These are phyloP conservation scores for Chrysolina oricalcia DNA, from an alignment of 2,888 invertebrate species.

Conservation along the genomic window DNA sequence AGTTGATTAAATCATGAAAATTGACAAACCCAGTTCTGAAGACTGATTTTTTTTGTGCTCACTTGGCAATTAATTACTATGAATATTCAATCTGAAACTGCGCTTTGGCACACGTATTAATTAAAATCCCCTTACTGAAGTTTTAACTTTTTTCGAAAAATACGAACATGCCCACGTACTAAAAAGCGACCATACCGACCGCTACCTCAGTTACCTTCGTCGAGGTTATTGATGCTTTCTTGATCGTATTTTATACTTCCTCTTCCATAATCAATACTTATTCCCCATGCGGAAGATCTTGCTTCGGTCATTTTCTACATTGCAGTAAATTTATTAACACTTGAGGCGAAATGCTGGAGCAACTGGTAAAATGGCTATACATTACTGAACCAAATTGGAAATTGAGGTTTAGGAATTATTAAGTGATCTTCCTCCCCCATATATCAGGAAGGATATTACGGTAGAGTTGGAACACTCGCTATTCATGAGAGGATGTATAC, in stretches of 20 bases:
- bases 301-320: constrained; percentile 43
- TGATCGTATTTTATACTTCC: constrained; percentile 58
- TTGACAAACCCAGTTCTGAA: no score
- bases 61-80: no score
- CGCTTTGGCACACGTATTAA: no score
- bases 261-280: constrained; percentile 54
- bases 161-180: neutral
- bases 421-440: constrained; percentile 32
- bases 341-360: constrained; percentile 41
- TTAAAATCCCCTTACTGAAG: no score
- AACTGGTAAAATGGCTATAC: constrained; percentile 48
- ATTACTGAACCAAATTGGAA: constrained; percentile 48
- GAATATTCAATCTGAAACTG: no score
- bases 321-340: constrained; percentile 49
- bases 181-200: constrained; percentile 57
- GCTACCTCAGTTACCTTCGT: constrained; percentile 62
- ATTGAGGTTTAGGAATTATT: constrained; percentile 38
- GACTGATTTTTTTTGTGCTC: no score
- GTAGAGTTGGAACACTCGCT: neutral
- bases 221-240: constrained; percentile 56
- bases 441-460: constrained; percentile 17
- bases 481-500: constrained; percentile 12
- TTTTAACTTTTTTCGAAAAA: no score
- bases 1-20: no score
- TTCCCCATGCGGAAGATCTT: constrained; percentile 51